Evolutionary conservation across 1,140 invertebrate species (phyloP), one percentile per base, ranked within the genome.

Genomic region (Micrasema longulum): DNA sequence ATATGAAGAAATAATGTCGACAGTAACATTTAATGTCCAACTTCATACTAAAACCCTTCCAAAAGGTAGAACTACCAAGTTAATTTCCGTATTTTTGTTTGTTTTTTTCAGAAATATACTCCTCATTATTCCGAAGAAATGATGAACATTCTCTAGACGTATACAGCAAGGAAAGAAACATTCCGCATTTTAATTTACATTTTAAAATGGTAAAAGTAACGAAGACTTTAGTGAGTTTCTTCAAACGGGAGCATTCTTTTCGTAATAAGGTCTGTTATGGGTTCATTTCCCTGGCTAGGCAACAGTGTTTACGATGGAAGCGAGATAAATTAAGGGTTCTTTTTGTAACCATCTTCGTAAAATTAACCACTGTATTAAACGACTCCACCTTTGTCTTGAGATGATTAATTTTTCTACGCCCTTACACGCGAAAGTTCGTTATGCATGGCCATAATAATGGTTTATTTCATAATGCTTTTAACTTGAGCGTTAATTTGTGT

Each of bases 131-230:
- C 57, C 7, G 45, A 23, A 10, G 23, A 64, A 23, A 63, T 52
- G 60, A 64, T 63, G 68, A 41, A 70, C 55, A 69, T 50, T 50
- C 68, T 26, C 20, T 35, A 18, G 45, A 22, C 48, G 1, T 60
- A 36, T 16, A 35, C 22, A 26, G 18, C 36, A 48, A 62, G 20
- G 52, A 35, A 45, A 36, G 47, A 16, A 70, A 64, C 68, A 70
- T 64, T 70, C 57, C 53, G 68, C 47, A 52, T 70, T 70, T 70
- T 70, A 70, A 70, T 70, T 70, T 70, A 70, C 68, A 70, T 70
- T 70, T 70, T 70, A 64, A 70, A 70, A 70, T 70, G 68, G 48
- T 43, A 70, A 70, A 63, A 63, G 57, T 70, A 70, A 70, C 63
- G 45, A 70, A 70, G 68, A 70, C 45, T 50, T 69, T 69, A 35